These are phyloP conservation scores for Tinea trinotella DNA, from an alignment of 2,888 invertebrate species.

Conservation along the genomic window DNA sequence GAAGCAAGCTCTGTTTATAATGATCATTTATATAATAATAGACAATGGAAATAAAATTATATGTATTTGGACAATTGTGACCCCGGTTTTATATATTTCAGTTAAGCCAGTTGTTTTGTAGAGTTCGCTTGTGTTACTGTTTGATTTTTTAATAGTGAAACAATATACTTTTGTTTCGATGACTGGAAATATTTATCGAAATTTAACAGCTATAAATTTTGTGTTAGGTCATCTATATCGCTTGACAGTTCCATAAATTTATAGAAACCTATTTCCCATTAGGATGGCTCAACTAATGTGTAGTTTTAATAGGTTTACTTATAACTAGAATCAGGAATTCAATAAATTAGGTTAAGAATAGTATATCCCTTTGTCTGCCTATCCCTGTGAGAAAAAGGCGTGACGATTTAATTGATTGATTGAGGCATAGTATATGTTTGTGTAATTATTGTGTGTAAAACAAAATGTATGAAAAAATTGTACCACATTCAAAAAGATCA, in stretches of 20 bases:
- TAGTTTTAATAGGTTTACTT: neutral
- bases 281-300: neutral
- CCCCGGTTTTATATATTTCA: neutral
- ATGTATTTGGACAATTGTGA: conserved; percentile 12
- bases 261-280: neutral
- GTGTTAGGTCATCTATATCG: too few relatives aligned
- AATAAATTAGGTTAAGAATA: too few relatives aligned
- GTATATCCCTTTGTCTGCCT: too few relatives aligned
- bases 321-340: too few relatives aligned
- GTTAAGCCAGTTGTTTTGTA: neutral
- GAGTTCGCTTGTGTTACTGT: neutral
- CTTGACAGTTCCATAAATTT: neutral
- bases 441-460: too few relatives aligned
- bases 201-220: too few relatives aligned
- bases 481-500: neutral
- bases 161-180: too few relatives aligned
- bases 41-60: conserved; percentile 5
- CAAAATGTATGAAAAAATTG: conserved; percentile 10
- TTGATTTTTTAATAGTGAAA: too few relatives aligned
- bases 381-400: too few relatives aligned
- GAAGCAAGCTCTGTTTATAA: neutral
- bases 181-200: too few relatives aligned
- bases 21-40: neutral
- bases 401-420: too few relatives aligned
- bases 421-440: too few relatives aligned